Base-by-base conservation (phyloP, 2,888 invertebrate genomes). In the Blera fallax region DNA sequence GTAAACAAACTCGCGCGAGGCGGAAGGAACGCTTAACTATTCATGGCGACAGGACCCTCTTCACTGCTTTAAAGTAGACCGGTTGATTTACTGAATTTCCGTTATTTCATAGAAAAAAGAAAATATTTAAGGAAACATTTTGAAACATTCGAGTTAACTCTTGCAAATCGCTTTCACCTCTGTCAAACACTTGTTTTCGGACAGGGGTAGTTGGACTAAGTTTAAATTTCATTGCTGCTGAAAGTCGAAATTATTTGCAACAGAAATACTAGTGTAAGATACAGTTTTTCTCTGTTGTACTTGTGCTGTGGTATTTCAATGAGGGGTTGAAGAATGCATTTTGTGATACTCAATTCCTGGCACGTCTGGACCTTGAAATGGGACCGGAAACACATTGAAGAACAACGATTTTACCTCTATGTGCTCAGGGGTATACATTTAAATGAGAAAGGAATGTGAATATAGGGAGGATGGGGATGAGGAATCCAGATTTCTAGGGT, bases 311-410 rank as follows among this genome's bases (percentile, higher is more conserved):
- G 58, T 65, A 58, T 48, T 58, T 56, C 27, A 18, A 32, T 43
- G 50, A 10, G 32, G 27, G 40, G 27, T 32, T 40, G 32, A 11
- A 34, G 54, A 77, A 52, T 65, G 67, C 60, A 73, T 69, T 48
- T 24, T 54, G 16, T 79, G 62, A 56, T 83, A 48, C 48, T 79
- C 54, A 50, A 84, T 84, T 79, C 84, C 7, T 58, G 69, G 67
- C 79, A 79, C 84, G 84, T 79, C 64, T 50, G 69, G 65, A 79
- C 84, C 84, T 84, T 84, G 69, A 84, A 78, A 73, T 69, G 78
- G 64, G 62, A 73, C 67, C 78, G 67, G 72, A 73, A 78, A 40
- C 72, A 78, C 37, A 58, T 43, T n/a, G n/a, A n/a, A n/a, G n/a
- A n/a, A n/a, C n/a, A n/a, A 45, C 16, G n/a, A n/a, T n/a, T n/a